A percentile compares a stretch with the other conserved stretches of the same genome.
Evolutionary conservation across 2,888 invertebrate genomes (phyloP).

Genomic region (Lasioglossum zephyrum): DNA sequence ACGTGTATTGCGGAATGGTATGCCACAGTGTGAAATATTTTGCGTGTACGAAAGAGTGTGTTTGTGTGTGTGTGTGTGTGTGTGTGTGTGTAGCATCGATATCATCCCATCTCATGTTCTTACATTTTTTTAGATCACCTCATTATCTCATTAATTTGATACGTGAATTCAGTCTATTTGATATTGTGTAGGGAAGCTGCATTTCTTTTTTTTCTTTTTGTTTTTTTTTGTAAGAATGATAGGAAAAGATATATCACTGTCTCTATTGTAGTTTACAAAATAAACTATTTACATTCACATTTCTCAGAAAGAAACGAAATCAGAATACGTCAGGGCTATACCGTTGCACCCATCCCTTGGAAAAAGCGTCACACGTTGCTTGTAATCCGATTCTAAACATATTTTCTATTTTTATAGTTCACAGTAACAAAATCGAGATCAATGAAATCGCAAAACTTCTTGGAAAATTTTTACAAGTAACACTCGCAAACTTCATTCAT

Average conservation of each 20-base stretch:
- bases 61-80: conserved; percentile 55
- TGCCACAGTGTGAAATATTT: conserved; percentile 55
- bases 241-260: conserved; percentile 35
- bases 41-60: conserved; percentile 57
- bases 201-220: conserved; percentile 28
- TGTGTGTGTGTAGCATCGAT: conserved; percentile 55
- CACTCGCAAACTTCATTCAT: conserved; percentile 10
- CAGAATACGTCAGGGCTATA: conserved; percentile 38
- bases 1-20: conserved; percentile 46
- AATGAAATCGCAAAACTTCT: conserved; percentile 10
- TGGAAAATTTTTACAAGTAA: conserved; percentile 14
- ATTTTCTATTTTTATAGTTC: conserved; percentile 65
- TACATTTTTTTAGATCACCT: conserved; percentile 48
- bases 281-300: conserved; percentile 66
- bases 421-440: conserved; percentile 34
- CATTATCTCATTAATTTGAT: conserved; percentile 51
- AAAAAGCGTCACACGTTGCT: conserved; percentile 23
- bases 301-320: conserved; percentile 34
- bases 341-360: conserved; percentile 45
- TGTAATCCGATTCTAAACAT: conserved; percentile 35
- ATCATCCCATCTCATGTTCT: conserved; percentile 43
- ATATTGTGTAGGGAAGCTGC: conserved; percentile 47
- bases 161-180: conserved; percentile 31
- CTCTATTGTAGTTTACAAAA: conserved; percentile 54
- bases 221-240: conserved; percentile 46